These are phyloP conservation scores for Phoxinus phoxinus DNA, from an alignment of 2,113 vertebrate genomes.

Conservation along the genomic window DNA sequence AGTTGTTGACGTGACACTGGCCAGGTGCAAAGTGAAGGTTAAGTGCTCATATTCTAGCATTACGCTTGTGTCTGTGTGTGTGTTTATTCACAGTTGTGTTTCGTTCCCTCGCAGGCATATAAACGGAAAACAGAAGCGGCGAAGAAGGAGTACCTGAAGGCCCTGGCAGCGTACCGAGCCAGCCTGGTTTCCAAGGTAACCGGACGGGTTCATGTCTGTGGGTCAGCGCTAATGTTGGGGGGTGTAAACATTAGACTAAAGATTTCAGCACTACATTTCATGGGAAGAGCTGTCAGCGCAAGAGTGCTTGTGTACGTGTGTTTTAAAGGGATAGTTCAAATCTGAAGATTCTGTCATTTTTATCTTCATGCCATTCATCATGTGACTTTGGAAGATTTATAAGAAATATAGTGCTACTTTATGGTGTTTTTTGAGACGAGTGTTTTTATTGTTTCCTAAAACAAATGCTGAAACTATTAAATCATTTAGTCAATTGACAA, in stretches of 20 bases:
- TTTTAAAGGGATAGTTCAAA: background rate
- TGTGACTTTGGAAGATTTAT: too few relatives aligned
- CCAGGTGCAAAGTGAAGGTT: slow-evolving; percentile 43
- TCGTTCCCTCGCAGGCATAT: slow-evolving; percentile 86
- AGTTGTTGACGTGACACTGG: slow-evolving; percentile 37
- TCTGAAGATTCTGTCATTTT: background rate
- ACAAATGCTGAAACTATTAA: background rate
- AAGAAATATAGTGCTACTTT: background rate
- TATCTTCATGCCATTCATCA: background rate
- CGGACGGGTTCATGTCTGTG: slow-evolving; percentile 75
- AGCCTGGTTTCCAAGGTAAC: slow-evolving; percentile 99
- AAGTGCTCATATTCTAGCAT: background rate
- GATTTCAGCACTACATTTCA: slow-evolving; percentile 68
- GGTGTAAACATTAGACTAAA: slow-evolving; percentile 77
- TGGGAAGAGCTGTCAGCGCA: slow-evolving; percentile 59
- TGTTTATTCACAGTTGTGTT: slow-evolving; percentile 65
- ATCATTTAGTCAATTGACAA: too few relatives aligned
- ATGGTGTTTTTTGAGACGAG: background rate
- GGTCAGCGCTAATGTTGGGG: slow-evolving; percentile 77
- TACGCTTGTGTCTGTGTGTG: background rate
- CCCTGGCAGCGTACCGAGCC: slow-evolving; percentile 96
- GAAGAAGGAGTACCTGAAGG: slow-evolving; percentile 99
- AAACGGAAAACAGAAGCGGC: slow-evolving; percentile 99
- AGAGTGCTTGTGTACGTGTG: background rate
- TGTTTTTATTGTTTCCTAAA: background rate